Evolutionary conservation across 2,888 invertebrate species (phyloP).

Genomic region (Drosophila anomalata): DNA sequence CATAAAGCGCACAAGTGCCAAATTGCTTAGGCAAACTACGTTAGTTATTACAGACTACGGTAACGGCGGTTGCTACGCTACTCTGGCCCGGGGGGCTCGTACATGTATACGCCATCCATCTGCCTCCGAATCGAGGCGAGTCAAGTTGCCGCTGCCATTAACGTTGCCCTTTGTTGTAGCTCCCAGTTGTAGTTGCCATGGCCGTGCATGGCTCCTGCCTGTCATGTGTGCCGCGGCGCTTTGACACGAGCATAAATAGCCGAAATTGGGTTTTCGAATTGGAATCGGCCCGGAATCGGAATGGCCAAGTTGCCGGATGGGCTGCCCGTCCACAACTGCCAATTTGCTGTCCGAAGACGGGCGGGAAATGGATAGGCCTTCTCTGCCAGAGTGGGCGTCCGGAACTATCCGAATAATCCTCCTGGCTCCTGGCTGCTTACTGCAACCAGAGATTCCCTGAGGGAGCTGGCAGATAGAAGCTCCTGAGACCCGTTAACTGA

Average conservation of each 20-base stretch:
- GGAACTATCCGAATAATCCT: not conserved
- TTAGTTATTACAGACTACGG: slow-evolving; percentile 60
- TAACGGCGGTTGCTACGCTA: slow-evolving; percentile 13
- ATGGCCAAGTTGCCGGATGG: slow-evolving; percentile 6
- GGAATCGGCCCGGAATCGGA: not conserved
- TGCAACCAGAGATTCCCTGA: not conserved
- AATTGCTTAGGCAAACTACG: slow-evolving; percentile 73
- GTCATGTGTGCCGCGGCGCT: slow-evolving; percentile 35
- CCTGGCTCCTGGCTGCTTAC: too few relatives aligned
- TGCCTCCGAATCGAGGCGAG: not conserved
- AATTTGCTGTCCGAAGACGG: slow-evolving; percentile 24
- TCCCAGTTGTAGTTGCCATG: slow-evolving; percentile 61
- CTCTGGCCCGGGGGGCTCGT: not conserved
- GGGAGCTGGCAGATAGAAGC: not conserved
- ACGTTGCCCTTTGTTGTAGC: slow-evolving; percentile 10
- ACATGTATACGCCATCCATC: not conserved
- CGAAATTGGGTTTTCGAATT: slow-evolving; percentile 17
- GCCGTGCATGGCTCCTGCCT: slow-evolving; percentile 69
- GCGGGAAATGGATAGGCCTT: not conserved
- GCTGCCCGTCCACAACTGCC: slow-evolving; percentile 40
- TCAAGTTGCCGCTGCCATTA: slow-evolving; percentile 6
- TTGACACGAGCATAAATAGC: slow-evolving; percentile 43
- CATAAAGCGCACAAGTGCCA: slow-evolving; percentile 70
- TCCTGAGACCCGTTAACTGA: slow-evolving; percentile 17
- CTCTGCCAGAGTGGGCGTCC: not conserved